phyloP scores from a whole-genome alignment of 1,140 invertebrate species.

The Drosophila kepulauana region DNA sequence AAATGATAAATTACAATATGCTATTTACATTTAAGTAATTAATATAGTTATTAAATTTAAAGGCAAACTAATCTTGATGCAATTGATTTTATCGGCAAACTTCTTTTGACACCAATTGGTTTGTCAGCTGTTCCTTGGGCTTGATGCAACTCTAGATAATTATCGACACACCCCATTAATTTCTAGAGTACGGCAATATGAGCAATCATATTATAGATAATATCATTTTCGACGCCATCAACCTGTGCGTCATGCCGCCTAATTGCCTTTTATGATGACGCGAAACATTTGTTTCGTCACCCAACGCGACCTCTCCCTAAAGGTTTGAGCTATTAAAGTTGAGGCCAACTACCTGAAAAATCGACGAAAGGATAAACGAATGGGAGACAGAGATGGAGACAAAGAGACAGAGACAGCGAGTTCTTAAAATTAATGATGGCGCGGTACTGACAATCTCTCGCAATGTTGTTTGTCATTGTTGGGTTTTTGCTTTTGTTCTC shows the following conservation, averaged over 20 bases:
- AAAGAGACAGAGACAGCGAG: constrained; percentile 29
- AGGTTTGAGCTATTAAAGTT: constrained; percentile 26
- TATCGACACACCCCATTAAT: constrained; percentile 72
- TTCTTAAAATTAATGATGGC: constrained; percentile 75
- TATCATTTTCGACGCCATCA: constrained; percentile 70
- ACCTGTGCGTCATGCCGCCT: constrained; percentile 64
- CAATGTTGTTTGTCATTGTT: constrained; percentile 58
- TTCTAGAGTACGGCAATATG: constrained; percentile 43
- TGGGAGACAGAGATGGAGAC: constrained; percentile 4
- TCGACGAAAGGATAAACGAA: constrained; percentile 47
- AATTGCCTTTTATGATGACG: constrained; percentile 75
- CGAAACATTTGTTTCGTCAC: constrained; percentile 57
- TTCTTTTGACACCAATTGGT: constrained; percentile 2
- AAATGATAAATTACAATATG: background rate
- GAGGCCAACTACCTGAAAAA: constrained; percentile 57
- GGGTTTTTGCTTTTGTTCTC: constrained; percentile 41
- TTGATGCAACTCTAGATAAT: constrained; percentile 49
- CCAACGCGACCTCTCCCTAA: background rate
- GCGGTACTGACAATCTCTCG: constrained; percentile 56
- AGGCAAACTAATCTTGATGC: background rate
- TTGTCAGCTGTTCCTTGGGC: constrained; percentile 19
- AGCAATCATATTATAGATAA: constrained; percentile 40
- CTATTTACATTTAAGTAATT: background rate
- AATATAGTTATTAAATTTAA: too few species aligned
- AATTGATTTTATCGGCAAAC: background rate